These are phyloP conservation scores for Rhabdophis nuchalis DNA, from an alignment of 2,797 vertebrate species.

Conservation along the genomic window DNA sequence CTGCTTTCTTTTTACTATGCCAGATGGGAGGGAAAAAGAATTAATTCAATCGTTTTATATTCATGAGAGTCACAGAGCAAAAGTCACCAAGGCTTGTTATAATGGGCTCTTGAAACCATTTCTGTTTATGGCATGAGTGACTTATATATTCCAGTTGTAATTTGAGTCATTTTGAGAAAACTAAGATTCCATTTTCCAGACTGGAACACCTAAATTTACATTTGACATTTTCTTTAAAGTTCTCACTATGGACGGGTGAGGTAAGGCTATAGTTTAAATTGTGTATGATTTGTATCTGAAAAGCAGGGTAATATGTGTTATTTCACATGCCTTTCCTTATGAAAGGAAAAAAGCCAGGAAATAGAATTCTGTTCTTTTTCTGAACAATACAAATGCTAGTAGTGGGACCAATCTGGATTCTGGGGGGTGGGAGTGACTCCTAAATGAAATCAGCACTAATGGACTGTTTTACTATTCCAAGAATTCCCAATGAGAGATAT, in stretches of 20 bases:
- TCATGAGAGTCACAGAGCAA: conserved; percentile 2
- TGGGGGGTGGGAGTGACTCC: too few relatives aligned
- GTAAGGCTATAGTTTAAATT: conserved; percentile 42
- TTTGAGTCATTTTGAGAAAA: conserved; percentile 22
- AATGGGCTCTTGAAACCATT: conserved; percentile 19
- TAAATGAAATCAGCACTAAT: background rate
- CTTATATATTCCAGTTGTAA: conserved; percentile 29
- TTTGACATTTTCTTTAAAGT: conserved; percentile 39
- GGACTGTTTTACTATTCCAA: background rate
- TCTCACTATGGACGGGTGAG: conserved; percentile 28
- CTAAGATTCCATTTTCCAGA: conserved; percentile 12
- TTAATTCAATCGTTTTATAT: background rate
- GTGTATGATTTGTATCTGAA: conserved; percentile 28
- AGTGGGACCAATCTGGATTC: background rate
- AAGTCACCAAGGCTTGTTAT: background rate
- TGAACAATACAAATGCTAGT: background rate
- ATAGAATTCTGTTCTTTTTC: background rate
- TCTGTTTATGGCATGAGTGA: background rate
- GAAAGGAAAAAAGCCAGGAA: background rate
- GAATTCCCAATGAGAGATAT: background rate
- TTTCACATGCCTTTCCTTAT: conserved; percentile 18
- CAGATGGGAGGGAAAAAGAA: conserved; percentile 3
- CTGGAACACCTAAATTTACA: background rate
- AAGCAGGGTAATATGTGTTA: background rate
- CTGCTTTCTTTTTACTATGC: conserved; percentile 5